Conservation (phyloP, 2,888 invertebrate genomes). For the Scotopteryx bipunctaria region DNA sequence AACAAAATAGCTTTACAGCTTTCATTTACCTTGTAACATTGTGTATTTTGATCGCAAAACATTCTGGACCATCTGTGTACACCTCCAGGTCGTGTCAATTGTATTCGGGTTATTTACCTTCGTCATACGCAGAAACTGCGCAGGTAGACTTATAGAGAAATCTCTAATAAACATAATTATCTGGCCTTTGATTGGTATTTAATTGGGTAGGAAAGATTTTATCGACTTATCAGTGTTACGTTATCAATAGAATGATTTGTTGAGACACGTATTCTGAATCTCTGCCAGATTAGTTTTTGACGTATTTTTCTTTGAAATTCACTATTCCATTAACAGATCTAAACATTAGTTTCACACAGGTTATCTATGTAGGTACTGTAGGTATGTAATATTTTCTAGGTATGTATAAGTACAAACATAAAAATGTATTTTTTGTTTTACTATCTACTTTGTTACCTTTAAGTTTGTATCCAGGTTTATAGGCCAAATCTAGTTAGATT, state of each 20-base stretch:
- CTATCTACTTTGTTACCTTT: too few relatives aligned
- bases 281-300: background rate
- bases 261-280: conserved; percentile 20
- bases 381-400: too few relatives aligned
- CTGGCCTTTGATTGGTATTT: conserved; percentile 14
- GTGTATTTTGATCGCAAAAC: conserved; percentile 1
- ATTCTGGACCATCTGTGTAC: conserved; percentile 40
- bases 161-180: conserved; percentile 9
- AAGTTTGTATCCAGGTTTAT: too few relatives aligned
- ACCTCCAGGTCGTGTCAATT: conserved; percentile 31
- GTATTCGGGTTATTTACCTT: conserved; percentile 30
- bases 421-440: too few relatives aligned
- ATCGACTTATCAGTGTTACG: conserved; percentile 7
- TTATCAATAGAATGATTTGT: conserved; percentile 13
- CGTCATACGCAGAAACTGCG: conserved; percentile 17
- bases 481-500: too few relatives aligned
- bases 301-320: background rate
- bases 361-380: too few relatives aligned
- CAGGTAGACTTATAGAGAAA: conserved; percentile 14
- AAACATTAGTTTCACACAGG: too few relatives aligned
- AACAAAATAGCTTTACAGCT: conserved; percentile 3
- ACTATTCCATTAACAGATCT: too few relatives aligned
- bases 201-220: background rate
- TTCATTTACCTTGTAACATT: background rate
- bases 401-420: too few relatives aligned